phyloP scores from a whole-genome alignment of 2,113 vertebrate genomes.

The Gnathonemus longibarbis region DNA sequence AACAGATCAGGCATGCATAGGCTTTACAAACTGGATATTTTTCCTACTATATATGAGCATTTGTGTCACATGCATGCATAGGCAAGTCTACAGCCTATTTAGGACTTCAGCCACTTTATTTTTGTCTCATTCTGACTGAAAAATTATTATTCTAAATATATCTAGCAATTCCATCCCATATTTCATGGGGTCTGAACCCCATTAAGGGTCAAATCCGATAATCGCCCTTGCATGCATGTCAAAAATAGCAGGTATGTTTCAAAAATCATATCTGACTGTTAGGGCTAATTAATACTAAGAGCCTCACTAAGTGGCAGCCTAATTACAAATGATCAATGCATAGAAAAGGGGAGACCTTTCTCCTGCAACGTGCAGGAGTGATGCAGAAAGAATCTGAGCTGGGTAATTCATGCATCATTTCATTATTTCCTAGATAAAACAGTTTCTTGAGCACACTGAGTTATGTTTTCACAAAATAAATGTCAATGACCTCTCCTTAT shows the following conservation, averaged over 20 bases:
- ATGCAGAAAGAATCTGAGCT: not conserved
- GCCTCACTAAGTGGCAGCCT: not conserved
- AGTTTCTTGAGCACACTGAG: not conserved
- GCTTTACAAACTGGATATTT: not conserved
- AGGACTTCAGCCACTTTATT: not conserved
- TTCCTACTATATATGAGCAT: not conserved
- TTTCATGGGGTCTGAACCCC: not conserved
- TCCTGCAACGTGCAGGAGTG: not conserved
- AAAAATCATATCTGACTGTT: not conserved
- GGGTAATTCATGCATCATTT: not conserved
- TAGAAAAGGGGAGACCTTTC: not conserved
- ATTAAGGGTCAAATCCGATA: not conserved
- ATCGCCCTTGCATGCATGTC: not conserved
- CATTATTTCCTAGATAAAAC: not conserved
- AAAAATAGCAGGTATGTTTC: not conserved
- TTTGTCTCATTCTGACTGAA: not conserved
- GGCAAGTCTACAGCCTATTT: not conserved
- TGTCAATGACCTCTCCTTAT: not conserved
- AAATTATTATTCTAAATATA: not conserved
- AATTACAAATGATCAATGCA: constrained; percentile 9
- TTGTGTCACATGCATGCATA: not conserved
- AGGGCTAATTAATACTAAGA: not conserved
- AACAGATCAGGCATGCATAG: not conserved
- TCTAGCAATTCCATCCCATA: not conserved
- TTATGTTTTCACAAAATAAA: not conserved